These are phyloP conservation scores for Microctenopoma lineatum DNA, from an alignment of 2,797 vertebrate species.

Conservation along the genomic window DNA sequence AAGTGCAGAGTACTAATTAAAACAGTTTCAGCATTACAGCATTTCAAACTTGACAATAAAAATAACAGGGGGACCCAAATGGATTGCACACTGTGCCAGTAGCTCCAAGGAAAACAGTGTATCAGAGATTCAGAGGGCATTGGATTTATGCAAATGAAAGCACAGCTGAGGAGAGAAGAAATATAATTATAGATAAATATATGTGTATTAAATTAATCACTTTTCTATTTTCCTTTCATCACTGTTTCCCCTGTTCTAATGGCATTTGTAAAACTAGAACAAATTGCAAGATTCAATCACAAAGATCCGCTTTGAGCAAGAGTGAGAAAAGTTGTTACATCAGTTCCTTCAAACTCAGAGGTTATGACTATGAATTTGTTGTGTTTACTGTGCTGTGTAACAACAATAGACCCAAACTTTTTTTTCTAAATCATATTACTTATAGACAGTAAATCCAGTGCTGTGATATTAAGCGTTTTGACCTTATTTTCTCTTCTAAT, in stretches of 20 bases:
- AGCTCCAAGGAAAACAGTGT: conserved; percentile 50
- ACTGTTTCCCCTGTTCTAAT: conserved; percentile 18
- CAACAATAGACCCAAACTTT: conserved; percentile 19
- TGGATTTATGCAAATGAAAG: conserved; percentile 58
- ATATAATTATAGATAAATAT: conserved; percentile 52
- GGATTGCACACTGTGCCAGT: conserved; percentile 71
- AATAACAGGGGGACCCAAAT: conserved; percentile 80
- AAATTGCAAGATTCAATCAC: conserved; percentile 35
- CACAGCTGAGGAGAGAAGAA: conserved; percentile 46
- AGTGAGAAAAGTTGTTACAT: conserved; percentile 35
- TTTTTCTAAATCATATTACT: conserved; percentile 14
- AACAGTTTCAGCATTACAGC: conserved; percentile 82
- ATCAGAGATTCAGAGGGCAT: conserved; percentile 64
- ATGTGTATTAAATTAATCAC: conserved; percentile 54
- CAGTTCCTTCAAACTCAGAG: conserved; percentile 24
- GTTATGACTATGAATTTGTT: neutral
- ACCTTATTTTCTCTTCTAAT: conserved; percentile 61
- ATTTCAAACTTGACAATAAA: conserved; percentile 82
- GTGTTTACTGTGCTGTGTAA: neutral
- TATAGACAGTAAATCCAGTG: conserved; percentile 14
- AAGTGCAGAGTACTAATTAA: conserved; percentile 85
- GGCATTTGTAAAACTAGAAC: conserved; percentile 39
- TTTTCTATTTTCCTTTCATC: conserved; percentile 39
- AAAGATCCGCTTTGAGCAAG: conserved; percentile 34
- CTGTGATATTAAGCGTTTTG: conserved; percentile 23